phyloP scores from a whole-genome alignment of 2,888 invertebrate genomes.

The Norana najaformis region DNA sequence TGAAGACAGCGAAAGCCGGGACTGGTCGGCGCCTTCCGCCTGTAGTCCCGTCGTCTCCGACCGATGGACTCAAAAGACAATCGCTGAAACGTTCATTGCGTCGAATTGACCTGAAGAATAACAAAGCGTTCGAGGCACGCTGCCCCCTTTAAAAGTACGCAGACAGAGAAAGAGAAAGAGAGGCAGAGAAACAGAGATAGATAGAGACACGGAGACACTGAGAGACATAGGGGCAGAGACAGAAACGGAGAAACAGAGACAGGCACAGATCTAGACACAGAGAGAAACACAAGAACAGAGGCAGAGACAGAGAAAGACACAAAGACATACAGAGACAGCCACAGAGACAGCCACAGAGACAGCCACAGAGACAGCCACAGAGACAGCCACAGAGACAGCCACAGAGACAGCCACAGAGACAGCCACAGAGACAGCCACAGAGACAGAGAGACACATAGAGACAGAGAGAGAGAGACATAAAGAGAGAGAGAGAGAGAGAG shows the following conservation, averaged over 20 bases:
- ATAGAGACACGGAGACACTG: neutral
- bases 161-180: neutral
- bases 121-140: neutral
- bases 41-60: neutral
- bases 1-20: neutral
- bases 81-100: neutral
- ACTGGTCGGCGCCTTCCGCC: neutral
- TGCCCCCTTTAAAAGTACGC: neutral
- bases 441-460: too few species aligned
- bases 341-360: neutral
- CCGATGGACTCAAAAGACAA: neutral
- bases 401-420: too few species aligned
- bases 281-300: neutral
- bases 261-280: neutral
- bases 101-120: neutral
- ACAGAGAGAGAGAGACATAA: too few species aligned
- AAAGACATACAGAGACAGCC: neutral
- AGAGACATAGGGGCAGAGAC: neutral
- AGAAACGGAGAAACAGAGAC: neutral
- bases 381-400: too few species aligned
- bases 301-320: constrained; percentile 18
- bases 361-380: too few species aligned
- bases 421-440: too few species aligned
- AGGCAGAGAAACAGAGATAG: constrained; percentile 24
- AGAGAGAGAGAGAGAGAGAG: too few species aligned